Evolutionary conservation across 2,113 vertebrate genomes (phyloP), one percentile per base, ranked within the genome.

Genomic region (Sinocyclocheilus grahami): DNA sequence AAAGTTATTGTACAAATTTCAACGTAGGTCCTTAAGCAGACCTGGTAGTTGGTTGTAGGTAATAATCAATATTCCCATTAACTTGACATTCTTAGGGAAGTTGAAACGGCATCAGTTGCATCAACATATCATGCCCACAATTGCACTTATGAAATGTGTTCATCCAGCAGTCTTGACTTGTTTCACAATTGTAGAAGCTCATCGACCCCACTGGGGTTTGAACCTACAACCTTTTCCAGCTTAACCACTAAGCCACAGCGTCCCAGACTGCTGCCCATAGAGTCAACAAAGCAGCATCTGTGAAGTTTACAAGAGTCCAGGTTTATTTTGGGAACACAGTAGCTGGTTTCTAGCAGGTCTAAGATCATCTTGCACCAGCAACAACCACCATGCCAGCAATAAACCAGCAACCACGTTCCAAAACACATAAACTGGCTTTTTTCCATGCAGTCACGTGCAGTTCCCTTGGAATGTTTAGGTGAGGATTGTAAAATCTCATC

Each of bases 131-230:
- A 27, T 67, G 76, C 79, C 76, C 67, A 84, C 94, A 95, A 95
- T 95, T 95, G 94, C 95, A 95, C 95, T 95, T 95, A 91, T 86
- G 69, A 55, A 67, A 78, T 60, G 48, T 51, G 85, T 85, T 37
- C 63, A 58, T 62, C 24, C 24, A 75, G 63, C 71, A 48, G 20
- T 14, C 12, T 0, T 51, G 51, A 63, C 53, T 11, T 39, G 33
- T 71, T 20, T 71, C 4, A 8, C 33, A 58, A 37, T 37, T 71
- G 16, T 20, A 20, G 30, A 71, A 71, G 24, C 24, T 77, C 46
- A 53, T 53, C n/a, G 3, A 53, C 42, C 74, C 46, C 75, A 27
- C 46, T 33, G 76, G 27, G 76, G 5, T 22, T 78, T 55, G 30
- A 78, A 37, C 51, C 76, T 22, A 78, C 51, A 78, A 58, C 53